Evolutionary conservation across 2,888 invertebrate species (phyloP).

Genomic region (Sphaerophoria taeniata): DNA sequence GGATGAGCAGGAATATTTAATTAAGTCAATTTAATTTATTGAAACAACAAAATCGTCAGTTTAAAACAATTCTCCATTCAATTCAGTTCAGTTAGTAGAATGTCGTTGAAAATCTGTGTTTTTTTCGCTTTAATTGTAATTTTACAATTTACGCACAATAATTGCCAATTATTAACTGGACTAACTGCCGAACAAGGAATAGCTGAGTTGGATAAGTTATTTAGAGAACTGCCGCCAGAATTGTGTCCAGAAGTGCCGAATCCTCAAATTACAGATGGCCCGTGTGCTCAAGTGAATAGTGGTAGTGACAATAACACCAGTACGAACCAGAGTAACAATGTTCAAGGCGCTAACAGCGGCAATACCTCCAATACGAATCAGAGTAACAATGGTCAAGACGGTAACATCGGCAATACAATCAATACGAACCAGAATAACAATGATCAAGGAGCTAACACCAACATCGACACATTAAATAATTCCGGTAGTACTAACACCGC

Average conservation of each 20-base stretch:
- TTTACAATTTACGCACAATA: neutral
- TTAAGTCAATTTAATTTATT: no score
- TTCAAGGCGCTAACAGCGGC: neutral
- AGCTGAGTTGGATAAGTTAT: neutral
- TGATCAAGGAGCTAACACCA: neutral
- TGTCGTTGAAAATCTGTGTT: neutral
- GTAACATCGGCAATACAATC: neutral
- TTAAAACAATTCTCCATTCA: no score
- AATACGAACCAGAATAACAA: no score
- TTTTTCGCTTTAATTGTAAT: neutral
- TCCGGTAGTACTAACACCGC: neutral
- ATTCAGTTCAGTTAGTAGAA: no score
- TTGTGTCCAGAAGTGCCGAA: neutral
- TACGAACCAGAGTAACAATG: neutral
- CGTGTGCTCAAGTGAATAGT: neutral
- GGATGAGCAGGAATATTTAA: no score
- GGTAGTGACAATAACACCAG: neutral
- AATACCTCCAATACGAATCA: neutral
- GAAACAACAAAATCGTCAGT: no score
- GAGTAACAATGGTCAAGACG: neutral
- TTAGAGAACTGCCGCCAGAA: neutral
- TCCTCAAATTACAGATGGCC: neutral
- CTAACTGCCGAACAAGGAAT: neutral
- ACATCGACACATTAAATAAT: neutral
- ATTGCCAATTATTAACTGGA: neutral